phyloP scores from a whole-genome alignment of 2,888 invertebrate species.

The Macropis europaea region DNA sequence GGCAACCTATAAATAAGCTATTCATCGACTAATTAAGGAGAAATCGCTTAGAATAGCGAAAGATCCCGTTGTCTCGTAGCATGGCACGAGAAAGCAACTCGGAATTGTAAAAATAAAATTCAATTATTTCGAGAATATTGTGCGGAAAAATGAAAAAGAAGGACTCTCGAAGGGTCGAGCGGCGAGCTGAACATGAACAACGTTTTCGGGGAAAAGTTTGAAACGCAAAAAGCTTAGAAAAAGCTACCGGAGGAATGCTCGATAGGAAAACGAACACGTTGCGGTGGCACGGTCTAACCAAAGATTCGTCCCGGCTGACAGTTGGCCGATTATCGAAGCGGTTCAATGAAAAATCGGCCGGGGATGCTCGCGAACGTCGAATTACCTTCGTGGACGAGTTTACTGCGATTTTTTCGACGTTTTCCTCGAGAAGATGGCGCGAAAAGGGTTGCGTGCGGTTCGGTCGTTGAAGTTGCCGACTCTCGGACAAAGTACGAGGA shows the following conservation, averaged over 20 bases:
- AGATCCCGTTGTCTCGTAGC: not conserved
- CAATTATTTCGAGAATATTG: not conserved
- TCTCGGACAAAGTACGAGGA: constrained; percentile 1
- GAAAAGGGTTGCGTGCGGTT: constrained; percentile 74
- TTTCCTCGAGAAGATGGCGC: constrained; percentile 81
- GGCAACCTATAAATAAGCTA: not conserved
- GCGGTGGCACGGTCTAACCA: constrained; percentile 40
- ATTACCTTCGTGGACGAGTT: constrained; percentile 44
- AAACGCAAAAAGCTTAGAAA: constrained; percentile 1
- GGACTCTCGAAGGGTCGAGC: not conserved
- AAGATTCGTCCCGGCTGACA: constrained; percentile 43
- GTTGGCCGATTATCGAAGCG: constrained; percentile 29
- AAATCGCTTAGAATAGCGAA: not conserved
- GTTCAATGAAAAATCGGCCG: constrained; percentile 13
- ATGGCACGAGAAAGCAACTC: not conserved
- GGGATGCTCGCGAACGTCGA: constrained; percentile 18
- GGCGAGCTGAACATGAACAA: not conserved
- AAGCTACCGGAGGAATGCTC: not conserved
- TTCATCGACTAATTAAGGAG: not conserved
- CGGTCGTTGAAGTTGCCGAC: constrained; percentile 65
- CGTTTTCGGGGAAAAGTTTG: not conserved
- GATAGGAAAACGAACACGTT: constrained; percentile 31
- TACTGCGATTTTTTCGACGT: constrained; percentile 51
- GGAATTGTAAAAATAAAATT: not conserved
- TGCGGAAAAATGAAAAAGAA: not conserved